Base-by-base conservation (phyloP, 2,888 invertebrate genomes). In the Neoascia interrupta region DNA sequence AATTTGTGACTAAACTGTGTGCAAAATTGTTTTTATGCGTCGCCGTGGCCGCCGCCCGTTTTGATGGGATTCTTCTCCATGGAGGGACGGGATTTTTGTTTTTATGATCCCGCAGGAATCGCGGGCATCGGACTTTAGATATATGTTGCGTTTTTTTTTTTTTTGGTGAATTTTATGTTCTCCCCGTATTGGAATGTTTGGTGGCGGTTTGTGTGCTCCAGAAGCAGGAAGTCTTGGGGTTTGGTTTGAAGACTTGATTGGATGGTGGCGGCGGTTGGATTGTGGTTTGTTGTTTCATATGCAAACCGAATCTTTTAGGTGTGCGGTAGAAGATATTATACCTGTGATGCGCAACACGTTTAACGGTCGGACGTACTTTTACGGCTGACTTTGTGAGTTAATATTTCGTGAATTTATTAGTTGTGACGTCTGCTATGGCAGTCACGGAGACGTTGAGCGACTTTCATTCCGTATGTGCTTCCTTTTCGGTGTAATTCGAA, bases 371-470 rank as follows among this genome's bases (percentile, higher is more conserved):
- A n/a, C 31, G 31, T 60, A 41, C 37, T 5, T 64, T 72, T 66
- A 66, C 53, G 64, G 51, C 47, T 45, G 73, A 73, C 43, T 73
- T 73, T 79, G 66, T 79, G 66, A 53, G 66, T 68, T 79, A 66
- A 68, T 79, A 49, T 79, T 73, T 73, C 28, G 66, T 49, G 15
- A 61, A 68, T 61, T 66, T 73, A 79, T 79, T 79, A 66, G 73
- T 79, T 79, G 66, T 79, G 79, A 79, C 73, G n/a, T n/a, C n/a
- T n/a, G n/a, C n/a, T n/a, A n/a, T n/a, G 41, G 68, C 68, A 18
- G 16, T n/a, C 31, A n/a, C 3, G 26, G 18, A 58, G 56, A 54
- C 45, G 72, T 76, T 64, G 53, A 72, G 60, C 54, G 58, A 76
- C 76, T 76, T 76, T 75, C 69, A 56, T 69, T 63, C n/a, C n/a